A percentile compares a stretch with the other conserved stretches of the same genome.
Evolutionary conservation across 2,113 vertebrate genomes (phyloP).

Genomic region (Ptilorrhoa leucosticta): DNA sequence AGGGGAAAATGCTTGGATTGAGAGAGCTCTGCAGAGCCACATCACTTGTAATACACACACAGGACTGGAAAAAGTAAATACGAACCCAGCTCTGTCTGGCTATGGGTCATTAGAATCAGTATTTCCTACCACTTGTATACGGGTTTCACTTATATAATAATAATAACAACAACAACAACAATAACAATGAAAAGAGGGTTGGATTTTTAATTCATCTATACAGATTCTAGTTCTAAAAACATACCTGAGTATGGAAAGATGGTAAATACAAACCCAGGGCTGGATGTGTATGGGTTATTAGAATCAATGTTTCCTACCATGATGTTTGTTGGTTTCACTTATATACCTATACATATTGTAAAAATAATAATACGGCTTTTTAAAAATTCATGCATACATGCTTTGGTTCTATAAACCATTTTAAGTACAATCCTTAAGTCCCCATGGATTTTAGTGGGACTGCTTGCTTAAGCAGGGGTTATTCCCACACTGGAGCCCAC

Average conservation of each 20-base stretch:
- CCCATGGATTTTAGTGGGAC: neutral
- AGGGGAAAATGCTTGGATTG: slow-evolving; percentile 20
- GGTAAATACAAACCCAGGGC: neutral
- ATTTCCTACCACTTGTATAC: neutral
- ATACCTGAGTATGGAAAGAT: neutral
- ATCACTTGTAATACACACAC: neutral
- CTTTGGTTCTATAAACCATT: neutral
- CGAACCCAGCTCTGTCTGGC: neutral
- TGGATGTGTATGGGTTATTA: neutral
- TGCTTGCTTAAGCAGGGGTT: neutral
- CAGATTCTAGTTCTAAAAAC: neutral
- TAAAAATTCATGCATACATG: neutral
- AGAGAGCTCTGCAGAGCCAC: slow-evolving; percentile 43
- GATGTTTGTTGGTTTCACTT: neutral
- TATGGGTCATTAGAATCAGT: neutral
- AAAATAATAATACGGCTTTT: neutral
- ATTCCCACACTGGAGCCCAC: accelerated
- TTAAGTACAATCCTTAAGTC: neutral
- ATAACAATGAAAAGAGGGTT: neutral
- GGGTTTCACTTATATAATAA: neutral
- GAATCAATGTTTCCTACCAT: neutral
- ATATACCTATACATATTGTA: neutral
- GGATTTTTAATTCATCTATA: neutral
- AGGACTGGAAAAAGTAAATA: neutral
- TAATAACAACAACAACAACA: neutral